A percentile compares a stretch with the other conserved stretches of the same genome.
These are phyloP conservation scores for Laupala kohalensis DNA, from an alignment of 1,140 invertebrate genomes.

Conservation along the genomic window DNA sequence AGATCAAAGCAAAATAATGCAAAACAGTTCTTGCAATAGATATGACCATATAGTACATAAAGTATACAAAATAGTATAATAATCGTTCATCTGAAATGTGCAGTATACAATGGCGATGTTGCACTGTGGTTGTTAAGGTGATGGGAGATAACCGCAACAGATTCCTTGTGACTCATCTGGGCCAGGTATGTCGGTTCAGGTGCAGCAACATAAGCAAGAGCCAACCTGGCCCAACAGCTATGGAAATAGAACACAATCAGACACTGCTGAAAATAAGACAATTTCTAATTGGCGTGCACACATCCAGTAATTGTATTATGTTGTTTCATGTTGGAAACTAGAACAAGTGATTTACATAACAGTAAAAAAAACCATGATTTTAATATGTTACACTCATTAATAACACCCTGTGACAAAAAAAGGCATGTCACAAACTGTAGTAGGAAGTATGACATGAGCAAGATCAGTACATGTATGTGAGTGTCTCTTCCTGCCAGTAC, in stretches of 20 bases:
- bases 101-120: not conserved
- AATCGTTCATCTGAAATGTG: not conserved
- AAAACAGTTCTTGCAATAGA: not conserved
- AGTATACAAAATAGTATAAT: not conserved
- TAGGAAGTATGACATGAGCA: not conserved
- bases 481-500: not conserved
- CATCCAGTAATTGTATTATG: not conserved
- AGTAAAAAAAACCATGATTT: not conserved
- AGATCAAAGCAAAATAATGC: not conserved
- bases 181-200: not conserved
- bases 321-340: not conserved
- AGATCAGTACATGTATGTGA: not conserved
- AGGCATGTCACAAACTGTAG: not conserved
- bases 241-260: not conserved
- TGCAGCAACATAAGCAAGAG: not conserved
- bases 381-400: not conserved
- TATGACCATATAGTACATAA: not conserved
- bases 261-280: not conserved
- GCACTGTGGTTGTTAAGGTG: not conserved
- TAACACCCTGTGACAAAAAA: not conserved
- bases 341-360: not conserved
- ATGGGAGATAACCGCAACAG: not conserved
- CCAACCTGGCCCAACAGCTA: not conserved
- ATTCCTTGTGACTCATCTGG: not conserved
- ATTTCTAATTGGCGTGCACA: not conserved